These are phyloP conservation scores for Bubo scandiacus DNA, from an alignment of 2,113 vertebrate species.

Conservation along the genomic window DNA sequence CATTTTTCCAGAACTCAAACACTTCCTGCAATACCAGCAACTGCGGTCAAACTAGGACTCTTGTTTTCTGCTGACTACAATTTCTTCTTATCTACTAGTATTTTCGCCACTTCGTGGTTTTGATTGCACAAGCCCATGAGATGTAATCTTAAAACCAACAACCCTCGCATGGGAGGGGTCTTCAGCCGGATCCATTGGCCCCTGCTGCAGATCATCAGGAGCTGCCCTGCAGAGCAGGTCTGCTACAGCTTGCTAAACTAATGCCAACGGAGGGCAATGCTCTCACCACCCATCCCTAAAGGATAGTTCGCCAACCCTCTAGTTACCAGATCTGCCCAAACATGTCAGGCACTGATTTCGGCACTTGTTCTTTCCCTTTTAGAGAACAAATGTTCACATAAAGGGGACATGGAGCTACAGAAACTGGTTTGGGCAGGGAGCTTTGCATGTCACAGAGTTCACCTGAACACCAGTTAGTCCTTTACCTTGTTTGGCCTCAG, in stretches of 20 bases:
- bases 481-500: conserved; percentile 22
- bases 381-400: conserved; percentile 9
- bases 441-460: conserved; percentile 29
- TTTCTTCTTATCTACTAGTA: not conserved
- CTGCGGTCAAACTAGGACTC: not conserved
- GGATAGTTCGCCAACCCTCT: not conserved
- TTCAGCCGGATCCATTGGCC: not conserved
- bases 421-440: conserved; percentile 48
- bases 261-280: not conserved
- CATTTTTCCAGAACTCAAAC: not conserved
- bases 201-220: not conserved
- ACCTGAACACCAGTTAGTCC: not conserved
- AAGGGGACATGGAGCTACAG: conserved; percentile 2
- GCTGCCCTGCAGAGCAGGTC: not conserved
- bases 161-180: not conserved
- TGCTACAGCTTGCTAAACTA: not conserved
- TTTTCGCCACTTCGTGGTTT: not conserved
- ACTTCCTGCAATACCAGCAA: not conserved
- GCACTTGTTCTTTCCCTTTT: conserved; percentile 22
- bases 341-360: conserved; percentile 6
- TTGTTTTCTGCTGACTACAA: not conserved
- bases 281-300: conserved; percentile 26
- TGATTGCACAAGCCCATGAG: not conserved
- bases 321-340: conserved; percentile 31
- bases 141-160: not conserved